Evolutionary conservation across 1,140 invertebrate genomes (phyloP).

Genomic region (Lineus longissimus): DNA sequence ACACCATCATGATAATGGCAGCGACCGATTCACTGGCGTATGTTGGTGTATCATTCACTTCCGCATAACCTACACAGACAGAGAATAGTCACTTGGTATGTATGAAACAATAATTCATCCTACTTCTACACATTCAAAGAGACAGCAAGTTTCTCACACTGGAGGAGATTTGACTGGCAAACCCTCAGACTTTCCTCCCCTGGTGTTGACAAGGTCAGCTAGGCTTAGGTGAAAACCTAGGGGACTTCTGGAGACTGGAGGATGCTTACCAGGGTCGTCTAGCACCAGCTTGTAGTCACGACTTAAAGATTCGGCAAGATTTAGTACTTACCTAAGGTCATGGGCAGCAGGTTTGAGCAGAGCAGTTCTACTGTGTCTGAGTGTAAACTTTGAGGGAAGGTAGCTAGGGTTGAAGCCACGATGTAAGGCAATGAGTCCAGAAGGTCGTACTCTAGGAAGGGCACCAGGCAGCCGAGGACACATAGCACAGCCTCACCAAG

Average conservation of each 20-base stretch:
- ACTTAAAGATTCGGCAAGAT: too few species aligned
- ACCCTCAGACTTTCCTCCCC: too few species aligned
- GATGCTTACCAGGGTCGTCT: too few species aligned
- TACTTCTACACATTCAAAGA: too few species aligned
- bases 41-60: slow-evolving; percentile 62
- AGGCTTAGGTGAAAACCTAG: too few species aligned
- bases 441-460: slow-evolving; percentile 93
- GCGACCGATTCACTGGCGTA: slow-evolving; percentile 86
- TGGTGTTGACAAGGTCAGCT: too few species aligned
- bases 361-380: slow-evolving; percentile 92
- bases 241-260: too few species aligned
- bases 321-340: slow-evolving; percentile 77
- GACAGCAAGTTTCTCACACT: too few species aligned
- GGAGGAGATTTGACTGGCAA: too few species aligned
- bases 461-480: slow-evolving; percentile 64
- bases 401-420: slow-evolving; percentile 86
- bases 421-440: slow-evolving; percentile 93
- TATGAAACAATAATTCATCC: neutral
- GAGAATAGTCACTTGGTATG: neutral
- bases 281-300: too few species aligned
- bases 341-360: slow-evolving; percentile 93
- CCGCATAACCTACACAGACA: slow-evolving; percentile 18
- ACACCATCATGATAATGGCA: slow-evolving; percentile 94
- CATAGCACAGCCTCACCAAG: slow-evolving; percentile 63
- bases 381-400: slow-evolving; percentile 84